Evolutionary conservation across 2,888 invertebrate genomes (phyloP).

Genomic region (Xestia sexstrigata): DNA sequence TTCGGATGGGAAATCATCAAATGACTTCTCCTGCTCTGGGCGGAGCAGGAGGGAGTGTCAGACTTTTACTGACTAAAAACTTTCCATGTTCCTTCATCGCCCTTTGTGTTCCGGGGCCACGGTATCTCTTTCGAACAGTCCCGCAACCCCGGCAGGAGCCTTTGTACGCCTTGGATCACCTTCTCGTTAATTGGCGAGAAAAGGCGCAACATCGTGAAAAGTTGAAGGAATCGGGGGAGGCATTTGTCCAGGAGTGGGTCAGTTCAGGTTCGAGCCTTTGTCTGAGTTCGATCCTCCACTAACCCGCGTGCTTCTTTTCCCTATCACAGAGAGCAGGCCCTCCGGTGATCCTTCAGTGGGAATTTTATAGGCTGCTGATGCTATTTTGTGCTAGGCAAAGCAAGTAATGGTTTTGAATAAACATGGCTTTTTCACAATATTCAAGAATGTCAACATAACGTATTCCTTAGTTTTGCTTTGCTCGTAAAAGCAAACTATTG

Average conservation of each 20-base stretch:
- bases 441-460: slow-evolving; percentile 21
- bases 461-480: slow-evolving; percentile 24
- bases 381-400: no score
- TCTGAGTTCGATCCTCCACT: background rate
- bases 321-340: background rate
- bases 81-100: no score
- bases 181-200: background rate
- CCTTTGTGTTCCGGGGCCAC: no score
- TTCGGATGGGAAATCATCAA: no score
- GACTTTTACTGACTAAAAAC: no score
- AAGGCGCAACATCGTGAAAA: background rate
- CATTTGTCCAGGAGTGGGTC: background rate
- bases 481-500: slow-evolving; percentile 49
- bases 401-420: slow-evolving; percentile 5
- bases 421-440: background rate
- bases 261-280: background rate
- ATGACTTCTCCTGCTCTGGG: no score
- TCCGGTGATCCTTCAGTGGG: background rate
- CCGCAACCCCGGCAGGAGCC: no score
- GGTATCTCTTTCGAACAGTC: no score
- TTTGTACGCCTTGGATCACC: background rate
- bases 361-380: background rate
- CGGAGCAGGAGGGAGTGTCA: no score
- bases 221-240: background rate
- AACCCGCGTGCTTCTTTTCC: background rate